Conservation (phyloP, 2,888 invertebrate genomes). For the Netelia virgata region DNA sequence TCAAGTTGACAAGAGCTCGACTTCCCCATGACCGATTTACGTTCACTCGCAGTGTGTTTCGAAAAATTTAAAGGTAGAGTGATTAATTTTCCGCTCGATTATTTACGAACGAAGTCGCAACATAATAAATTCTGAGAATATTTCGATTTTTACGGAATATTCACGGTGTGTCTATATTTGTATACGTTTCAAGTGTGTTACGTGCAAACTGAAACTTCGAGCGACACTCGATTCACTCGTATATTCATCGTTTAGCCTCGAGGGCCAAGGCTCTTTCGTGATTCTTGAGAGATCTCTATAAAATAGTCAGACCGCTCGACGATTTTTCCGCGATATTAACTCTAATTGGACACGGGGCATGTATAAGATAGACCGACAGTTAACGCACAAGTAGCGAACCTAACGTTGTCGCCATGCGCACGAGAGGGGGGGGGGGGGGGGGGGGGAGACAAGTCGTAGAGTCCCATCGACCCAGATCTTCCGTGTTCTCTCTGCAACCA, state of each 20-base stretch:
- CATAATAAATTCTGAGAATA: neutral
- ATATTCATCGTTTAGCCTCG: slow-evolving; percentile 53
- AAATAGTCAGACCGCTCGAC: slow-evolving; percentile 40
- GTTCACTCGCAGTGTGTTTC: neutral
- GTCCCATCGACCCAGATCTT: slow-evolving; percentile 73
- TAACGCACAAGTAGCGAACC: slow-evolving; percentile 24
- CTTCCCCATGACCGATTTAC: too few relatives aligned
- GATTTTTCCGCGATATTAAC: slow-evolving; percentile 61
- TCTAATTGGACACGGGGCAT: slow-evolving; percentile 54
- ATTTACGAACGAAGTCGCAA: neutral
- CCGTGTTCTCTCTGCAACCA: slow-evolving; percentile 39
- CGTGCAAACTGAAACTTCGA: slow-evolving; percentile 18
- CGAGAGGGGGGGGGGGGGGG: slow-evolving; percentile 38
- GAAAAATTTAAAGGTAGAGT: neutral
- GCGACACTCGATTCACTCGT: slow-evolving; percentile 36
- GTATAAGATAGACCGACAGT: slow-evolving; percentile 27
- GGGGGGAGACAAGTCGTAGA: slow-evolving; percentile 37
- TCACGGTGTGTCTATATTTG: neutral
- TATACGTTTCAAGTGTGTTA: neutral
- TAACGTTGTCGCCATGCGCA: slow-evolving; percentile 17
- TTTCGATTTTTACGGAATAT: neutral
- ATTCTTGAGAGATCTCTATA: slow-evolving; percentile 31
- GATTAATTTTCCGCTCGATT: too few relatives aligned
- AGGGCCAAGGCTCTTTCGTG: slow-evolving; percentile 44
- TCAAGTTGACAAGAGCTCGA: too few relatives aligned